phyloP scores from a whole-genome alignment of 2,888 invertebrate species.

The Andrena haemorrhoa region DNA sequence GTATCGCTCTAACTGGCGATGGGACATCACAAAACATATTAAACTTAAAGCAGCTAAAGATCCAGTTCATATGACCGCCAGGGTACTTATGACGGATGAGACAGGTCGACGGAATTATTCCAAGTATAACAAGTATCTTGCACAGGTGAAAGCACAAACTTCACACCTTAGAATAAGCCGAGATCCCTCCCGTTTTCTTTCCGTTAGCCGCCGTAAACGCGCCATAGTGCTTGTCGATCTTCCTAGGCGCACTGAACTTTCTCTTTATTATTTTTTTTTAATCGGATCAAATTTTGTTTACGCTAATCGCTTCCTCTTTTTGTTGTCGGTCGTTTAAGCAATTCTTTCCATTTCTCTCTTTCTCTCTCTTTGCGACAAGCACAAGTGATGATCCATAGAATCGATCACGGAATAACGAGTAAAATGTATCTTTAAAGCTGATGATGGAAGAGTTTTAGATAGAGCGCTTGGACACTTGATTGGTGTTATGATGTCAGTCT shows the following conservation, averaged over 20 bases:
- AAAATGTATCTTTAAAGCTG: neutral
- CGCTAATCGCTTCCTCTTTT: neutral
- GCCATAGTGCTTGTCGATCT: conserved; percentile 43
- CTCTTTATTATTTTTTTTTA: neutral
- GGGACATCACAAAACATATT: conserved; percentile 98
- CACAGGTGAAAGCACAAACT: conserved; percentile 86
- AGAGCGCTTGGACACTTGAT: conserved; percentile 70
- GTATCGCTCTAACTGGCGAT: conserved; percentile 97
- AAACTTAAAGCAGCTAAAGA: conserved; percentile 95
- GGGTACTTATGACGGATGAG: conserved; percentile 96
- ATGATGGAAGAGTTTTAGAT: neutral
- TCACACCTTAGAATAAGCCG: conserved; percentile 61
- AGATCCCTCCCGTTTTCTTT: conserved; percentile 23
- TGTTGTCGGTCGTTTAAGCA: too few species aligned
- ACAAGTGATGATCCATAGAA: conserved; percentile 53
- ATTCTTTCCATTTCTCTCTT: neutral
- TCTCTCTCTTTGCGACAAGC: conserved; percentile 19
- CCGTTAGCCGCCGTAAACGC: too few species aligned
- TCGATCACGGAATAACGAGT: conserved; percentile 2
- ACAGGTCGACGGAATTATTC: conserved; percentile 96
- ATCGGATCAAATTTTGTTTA: neutral
- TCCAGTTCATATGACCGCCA: conserved; percentile 92
- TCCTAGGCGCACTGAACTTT: conserved; percentile 51
- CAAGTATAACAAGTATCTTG: conserved; percentile 96
- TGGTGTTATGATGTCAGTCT: conserved; percentile 61